phyloP scores from a whole-genome alignment of 2,888 invertebrate genomes.

The Beris morrisii region DNA sequence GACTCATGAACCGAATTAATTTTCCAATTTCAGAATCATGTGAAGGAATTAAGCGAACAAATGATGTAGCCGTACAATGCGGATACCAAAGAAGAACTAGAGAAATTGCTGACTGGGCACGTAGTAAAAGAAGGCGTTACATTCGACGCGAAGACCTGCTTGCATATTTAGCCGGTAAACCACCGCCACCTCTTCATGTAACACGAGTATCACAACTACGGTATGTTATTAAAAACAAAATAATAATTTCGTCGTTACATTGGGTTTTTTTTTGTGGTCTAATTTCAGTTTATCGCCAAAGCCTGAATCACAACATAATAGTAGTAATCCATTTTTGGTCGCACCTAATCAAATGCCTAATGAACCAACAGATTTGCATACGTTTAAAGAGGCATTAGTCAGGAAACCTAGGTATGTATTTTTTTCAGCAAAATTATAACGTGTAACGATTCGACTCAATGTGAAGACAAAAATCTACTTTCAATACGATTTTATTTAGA shows the following conservation, averaged over 20 bases:
- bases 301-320: conserved; percentile 59
- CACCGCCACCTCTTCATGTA: conserved; percentile 64
- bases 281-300: conserved; percentile 58
- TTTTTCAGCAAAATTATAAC: conserved; percentile 47
- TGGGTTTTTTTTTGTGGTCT: not conserved
- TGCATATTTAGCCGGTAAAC: conserved; percentile 74
- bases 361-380: conserved; percentile 65
- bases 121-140: conserved; percentile 68
- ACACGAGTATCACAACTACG: conserved; percentile 37
- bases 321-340: conserved; percentile 44
- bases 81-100: conserved; percentile 74
- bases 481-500: too few species aligned
- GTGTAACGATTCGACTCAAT: too few species aligned
- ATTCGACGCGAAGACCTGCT: conserved; percentile 76
- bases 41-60: conserved; percentile 68
- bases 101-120: conserved; percentile 76
- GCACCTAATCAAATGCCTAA: conserved; percentile 45
- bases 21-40: conserved; percentile 63
- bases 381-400: conserved; percentile 74
- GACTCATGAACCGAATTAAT: not conserved
- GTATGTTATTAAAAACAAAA: conserved; percentile 11
- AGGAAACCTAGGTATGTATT: conserved; percentile 55
- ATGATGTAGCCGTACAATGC: conserved; percentile 70
- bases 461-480: too few species aligned
- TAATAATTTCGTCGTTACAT: too few species aligned